phyloP scores from a whole-genome alignment of 2,113 vertebrate species.

The Collichthys lucidus region DNA sequence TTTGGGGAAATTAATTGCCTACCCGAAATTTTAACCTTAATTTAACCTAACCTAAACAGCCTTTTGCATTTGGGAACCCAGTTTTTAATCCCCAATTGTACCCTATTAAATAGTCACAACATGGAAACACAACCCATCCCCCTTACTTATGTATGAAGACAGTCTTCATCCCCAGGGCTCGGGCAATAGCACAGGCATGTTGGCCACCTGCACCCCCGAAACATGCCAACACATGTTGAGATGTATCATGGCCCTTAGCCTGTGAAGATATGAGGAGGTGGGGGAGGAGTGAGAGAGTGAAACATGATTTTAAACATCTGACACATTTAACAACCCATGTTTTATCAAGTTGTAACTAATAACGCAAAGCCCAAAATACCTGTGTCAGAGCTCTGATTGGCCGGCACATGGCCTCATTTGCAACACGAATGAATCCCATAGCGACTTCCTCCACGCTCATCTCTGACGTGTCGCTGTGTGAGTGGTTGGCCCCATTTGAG shows the following conservation, averaged over 20 bases:
- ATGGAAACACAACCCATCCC: not conserved
- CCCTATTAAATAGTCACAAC: not conserved
- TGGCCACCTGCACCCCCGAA: conserved; percentile 95
- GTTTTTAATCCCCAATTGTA: no score
- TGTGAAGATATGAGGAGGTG: conserved; percentile 47
- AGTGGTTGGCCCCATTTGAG: conserved; percentile 31
- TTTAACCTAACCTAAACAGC: no score
- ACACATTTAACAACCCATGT: not conserved
- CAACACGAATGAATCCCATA: conserved; percentile 94
- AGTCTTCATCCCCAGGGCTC: conserved; percentile 90
- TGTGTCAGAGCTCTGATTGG: conserved; percentile 95
- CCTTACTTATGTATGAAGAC: conserved; percentile 94
- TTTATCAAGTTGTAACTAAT: not conserved
- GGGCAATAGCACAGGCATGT: conserved; percentile 93
- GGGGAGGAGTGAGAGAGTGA: not conserved
- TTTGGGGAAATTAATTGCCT: no score
- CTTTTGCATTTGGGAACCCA: no score
- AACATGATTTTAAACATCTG: not conserved
- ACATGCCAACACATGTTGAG: conserved; percentile 90
- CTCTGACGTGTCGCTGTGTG: conserved; percentile 53
- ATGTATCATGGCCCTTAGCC: conserved; percentile 93
- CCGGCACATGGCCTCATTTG: conserved; percentile 96
- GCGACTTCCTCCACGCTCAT: conserved; percentile 92
- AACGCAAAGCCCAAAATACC: conserved; percentile 74
- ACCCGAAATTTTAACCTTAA: no score